Conservation (phyloP, 2,113 vertebrate genomes). For the Protomyctophum bolini region DNA sequence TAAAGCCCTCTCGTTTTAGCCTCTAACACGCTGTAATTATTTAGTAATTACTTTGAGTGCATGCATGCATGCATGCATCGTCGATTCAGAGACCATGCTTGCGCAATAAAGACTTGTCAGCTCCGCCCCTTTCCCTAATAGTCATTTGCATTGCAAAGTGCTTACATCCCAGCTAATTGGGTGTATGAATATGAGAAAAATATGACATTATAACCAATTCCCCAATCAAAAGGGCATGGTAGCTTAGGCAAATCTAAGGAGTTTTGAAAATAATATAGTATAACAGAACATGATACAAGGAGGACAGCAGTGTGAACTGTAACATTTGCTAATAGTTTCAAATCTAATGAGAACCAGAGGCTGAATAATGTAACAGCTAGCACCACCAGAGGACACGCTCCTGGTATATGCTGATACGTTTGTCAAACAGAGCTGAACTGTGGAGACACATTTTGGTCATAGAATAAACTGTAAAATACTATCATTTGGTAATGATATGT, state of each 20-base stretch:
- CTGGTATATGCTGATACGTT: slow-evolving; percentile 5
- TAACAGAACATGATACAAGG: neutral
- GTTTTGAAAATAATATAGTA: slow-evolving; percentile 10
- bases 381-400: slow-evolving; percentile 24
- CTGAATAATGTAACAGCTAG: slow-evolving; percentile 49
- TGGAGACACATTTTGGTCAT: slow-evolving; percentile 43
- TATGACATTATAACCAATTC: slow-evolving; percentile 39
- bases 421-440: slow-evolving; percentile 24
- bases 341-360: slow-evolving; percentile 27
- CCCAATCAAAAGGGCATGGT: slow-evolving; percentile 22
- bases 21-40: slow-evolving; percentile 68
- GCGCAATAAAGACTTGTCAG: slow-evolving; percentile 55
- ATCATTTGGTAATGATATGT: slow-evolving; percentile 41
- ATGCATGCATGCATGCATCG: slow-evolving; percentile 45
- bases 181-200: slow-evolving; percentile 43
- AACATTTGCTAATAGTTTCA: slow-evolving; percentile 28
- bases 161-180: slow-evolving; percentile 61
- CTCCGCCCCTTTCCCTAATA: slow-evolving; percentile 65
- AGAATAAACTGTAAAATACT: slow-evolving; percentile 32
- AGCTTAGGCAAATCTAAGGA: slow-evolving; percentile 31
- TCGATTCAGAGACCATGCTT: slow-evolving; percentile 55
- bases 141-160: slow-evolving; percentile 72
- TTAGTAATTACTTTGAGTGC: slow-evolving; percentile 70
- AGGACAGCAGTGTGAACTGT: slow-evolving; percentile 6
- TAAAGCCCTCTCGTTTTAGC: slow-evolving; percentile 45